Percentiles rank a stretch among this genome's conserved stretches.
These are phyloP conservation scores for Branchipolynoe longqiensis DNA, from an alignment of 2,888 invertebrate genomes.

Conservation along the genomic window DNA sequence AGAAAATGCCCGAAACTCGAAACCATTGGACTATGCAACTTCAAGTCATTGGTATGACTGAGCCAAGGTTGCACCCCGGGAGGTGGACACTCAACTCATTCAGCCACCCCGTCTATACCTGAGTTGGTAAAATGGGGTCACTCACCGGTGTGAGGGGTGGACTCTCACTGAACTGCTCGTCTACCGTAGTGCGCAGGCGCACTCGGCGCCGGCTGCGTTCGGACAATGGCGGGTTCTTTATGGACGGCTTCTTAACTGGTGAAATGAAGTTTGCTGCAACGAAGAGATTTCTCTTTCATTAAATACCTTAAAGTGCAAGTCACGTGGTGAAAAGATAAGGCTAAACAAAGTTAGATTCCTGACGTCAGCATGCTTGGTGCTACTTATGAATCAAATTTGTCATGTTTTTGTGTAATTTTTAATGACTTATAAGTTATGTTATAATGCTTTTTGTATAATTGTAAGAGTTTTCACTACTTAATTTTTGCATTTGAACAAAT, in stretches of 20 bases:
- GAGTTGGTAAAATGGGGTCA: neutral
- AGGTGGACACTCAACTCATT: neutral
- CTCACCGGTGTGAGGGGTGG: constrained; percentile 8
- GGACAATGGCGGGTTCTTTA: neutral
- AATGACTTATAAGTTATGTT: neutral
- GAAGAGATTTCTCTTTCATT: neutral
- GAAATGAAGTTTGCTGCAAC: neutral
- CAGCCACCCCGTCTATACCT: neutral
- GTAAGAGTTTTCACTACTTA: too few species aligned
- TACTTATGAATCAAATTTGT: neutral
- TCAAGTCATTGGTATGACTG: too few species aligned
- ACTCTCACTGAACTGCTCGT: constrained; percentile 13
- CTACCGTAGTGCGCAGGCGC: neutral
- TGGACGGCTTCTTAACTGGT: neutral
- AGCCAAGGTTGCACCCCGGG: too few species aligned
- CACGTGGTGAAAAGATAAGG: neutral
- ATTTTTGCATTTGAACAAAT: too few species aligned
- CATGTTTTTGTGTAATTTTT: neutral
- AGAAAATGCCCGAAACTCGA: too few species aligned
- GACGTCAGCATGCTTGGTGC: too few species aligned
- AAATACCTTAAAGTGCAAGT: too few species aligned
- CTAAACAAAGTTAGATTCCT: neutral
- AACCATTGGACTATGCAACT: too few species aligned
- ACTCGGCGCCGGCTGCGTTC: neutral
- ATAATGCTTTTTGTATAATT: neutral